Percentiles rank a stretch among this genome's conserved stretches.
phyloP scores from a whole-genome alignment of 2,797 vertebrate species.

The Lindbergichthys nudifrons region DNA sequence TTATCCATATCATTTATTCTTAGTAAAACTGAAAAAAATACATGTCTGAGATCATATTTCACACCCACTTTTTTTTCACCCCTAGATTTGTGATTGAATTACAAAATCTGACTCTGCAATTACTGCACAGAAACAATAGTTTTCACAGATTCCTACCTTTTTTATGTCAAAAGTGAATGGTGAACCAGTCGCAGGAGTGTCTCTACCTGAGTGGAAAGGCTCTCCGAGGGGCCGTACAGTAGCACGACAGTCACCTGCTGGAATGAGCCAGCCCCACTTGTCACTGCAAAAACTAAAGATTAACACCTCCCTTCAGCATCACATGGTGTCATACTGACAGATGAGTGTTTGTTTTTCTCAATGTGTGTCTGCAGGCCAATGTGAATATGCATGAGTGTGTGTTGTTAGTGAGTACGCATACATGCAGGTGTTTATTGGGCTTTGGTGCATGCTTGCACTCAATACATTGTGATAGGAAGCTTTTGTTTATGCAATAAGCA shows the following conservation, averaged over 20 bases:
- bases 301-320: conserved; percentile 71
- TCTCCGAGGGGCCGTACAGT: conserved; percentile 32
- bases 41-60: background rate
- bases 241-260: conserved; percentile 60
- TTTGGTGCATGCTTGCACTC: background rate
- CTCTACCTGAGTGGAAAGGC: conserved; percentile 39
- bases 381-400: conserved; percentile 17
- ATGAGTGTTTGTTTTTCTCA: conserved; percentile 18
- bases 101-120: background rate
- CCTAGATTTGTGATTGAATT: conserved; percentile 5
- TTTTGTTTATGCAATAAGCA: background rate
- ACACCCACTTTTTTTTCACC: background rate
- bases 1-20: background rate
- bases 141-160: conserved; percentile 59
- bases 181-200: conserved; percentile 27
- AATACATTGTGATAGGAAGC: background rate
- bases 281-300: conserved; percentile 63
- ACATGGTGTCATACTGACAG: conserved; percentile 45
- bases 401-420: background rate
- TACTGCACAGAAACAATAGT: conserved; percentile 2
- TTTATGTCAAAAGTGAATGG: background rate
- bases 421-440: conserved; percentile 16
- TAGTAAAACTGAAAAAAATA: background rate
- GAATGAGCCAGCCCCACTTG: conserved; percentile 67
- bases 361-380: background rate